phyloP scores from a whole-genome alignment of 2,113 vertebrate genomes.

The Garra rufa region DNA sequence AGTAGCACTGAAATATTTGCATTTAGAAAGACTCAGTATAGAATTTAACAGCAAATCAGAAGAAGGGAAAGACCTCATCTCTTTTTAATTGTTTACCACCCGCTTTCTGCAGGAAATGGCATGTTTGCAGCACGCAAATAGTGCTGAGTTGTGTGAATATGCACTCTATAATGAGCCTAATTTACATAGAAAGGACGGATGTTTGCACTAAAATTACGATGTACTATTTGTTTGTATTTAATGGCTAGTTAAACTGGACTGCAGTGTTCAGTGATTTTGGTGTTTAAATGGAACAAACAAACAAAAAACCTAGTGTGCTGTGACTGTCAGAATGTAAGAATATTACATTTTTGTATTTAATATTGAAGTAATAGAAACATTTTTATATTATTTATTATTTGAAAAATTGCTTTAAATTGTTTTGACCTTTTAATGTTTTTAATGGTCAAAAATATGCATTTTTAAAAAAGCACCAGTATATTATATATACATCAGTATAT shows the following conservation, averaged over 20 bases:
- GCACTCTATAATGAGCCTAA: background rate
- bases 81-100: constrained; percentile 4
- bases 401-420: no score
- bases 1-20: background rate
- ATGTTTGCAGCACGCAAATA: background rate
- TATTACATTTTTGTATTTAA: no score
- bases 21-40: background rate
- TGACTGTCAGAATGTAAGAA: no score
- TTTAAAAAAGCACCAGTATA: no score
- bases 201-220: background rate
- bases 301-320: no score
- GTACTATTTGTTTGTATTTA: background rate
- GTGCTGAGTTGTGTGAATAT: background rate
- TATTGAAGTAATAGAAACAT: no score
- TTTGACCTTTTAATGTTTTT: no score
- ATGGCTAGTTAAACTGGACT: background rate
- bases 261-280: background rate
- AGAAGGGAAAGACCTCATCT: background rate
- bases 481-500: no score
- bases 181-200: background rate
- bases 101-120: background rate
- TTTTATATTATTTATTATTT: no score
- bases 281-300: background rate
- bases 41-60: no score
- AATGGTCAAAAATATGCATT: no score